Evolutionary conservation across 1,140 invertebrate species (phyloP).

Genomic region (Pseudomyrmex gracilis): DNA sequence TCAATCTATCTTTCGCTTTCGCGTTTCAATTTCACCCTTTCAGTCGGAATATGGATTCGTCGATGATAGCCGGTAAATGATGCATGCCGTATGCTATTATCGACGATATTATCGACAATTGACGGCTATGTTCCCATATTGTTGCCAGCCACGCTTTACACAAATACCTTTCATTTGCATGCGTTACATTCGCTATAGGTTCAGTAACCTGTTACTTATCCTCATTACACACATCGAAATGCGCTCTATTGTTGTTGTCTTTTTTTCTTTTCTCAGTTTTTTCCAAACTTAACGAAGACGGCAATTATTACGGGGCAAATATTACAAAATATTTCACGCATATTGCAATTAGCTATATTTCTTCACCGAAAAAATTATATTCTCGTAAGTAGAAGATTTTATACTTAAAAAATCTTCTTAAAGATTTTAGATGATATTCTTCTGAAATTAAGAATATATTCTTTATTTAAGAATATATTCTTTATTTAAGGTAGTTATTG

Average conservation of each 20-base stretch:
- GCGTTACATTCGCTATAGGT: not conserved
- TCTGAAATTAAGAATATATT: too few species aligned
- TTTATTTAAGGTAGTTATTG: too few species aligned
- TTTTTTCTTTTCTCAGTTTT: not conserved
- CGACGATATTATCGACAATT: conserved; percentile 33
- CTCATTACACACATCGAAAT: not conserved
- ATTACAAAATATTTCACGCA: too few species aligned
- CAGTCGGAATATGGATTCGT: conserved; percentile 22
- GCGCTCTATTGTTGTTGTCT: too few species aligned
- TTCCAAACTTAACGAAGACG: too few species aligned
- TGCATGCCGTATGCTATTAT: conserved; percentile 31
- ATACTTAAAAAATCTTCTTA: too few species aligned
- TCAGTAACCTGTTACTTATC: conserved; percentile 12
- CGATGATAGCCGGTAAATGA: conserved; percentile 14
- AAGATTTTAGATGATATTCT: too few species aligned
- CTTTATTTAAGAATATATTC: too few species aligned
- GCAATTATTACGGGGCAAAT: too few species aligned
- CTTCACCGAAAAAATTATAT: too few species aligned
- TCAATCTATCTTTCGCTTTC: conserved; percentile 7
- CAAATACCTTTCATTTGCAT: conserved; percentile 21
- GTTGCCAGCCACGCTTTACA: conserved; percentile 41
- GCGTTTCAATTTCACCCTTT: conserved; percentile 3
- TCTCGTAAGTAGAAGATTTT: too few species aligned
- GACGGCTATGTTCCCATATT: conserved; percentile 30
- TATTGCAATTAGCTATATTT: too few species aligned